These are phyloP conservation scores for Diabrotica virgifera DNA, from an alignment of 1,140 invertebrate genomes.

Conservation along the genomic window DNA sequence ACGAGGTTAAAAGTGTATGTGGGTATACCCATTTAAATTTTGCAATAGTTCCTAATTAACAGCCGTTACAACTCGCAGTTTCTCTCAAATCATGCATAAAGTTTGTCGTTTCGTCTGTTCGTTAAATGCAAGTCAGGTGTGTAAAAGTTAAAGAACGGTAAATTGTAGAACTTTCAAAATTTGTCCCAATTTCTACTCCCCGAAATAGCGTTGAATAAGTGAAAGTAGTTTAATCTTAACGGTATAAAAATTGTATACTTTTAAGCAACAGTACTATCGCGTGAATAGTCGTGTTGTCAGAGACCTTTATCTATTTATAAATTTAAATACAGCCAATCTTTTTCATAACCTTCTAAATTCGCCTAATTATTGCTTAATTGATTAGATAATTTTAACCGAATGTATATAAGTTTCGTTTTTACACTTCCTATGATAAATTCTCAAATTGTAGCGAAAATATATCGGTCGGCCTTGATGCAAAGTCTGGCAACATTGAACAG, in stretches of 20 bases:
- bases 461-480: neutral
- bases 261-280: too few species aligned
- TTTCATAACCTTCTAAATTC: neutral
- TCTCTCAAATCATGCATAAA: neutral
- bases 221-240: too few species aligned
- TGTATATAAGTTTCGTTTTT: neutral
- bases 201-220: neutral
- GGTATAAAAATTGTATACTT: too few species aligned
- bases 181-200: neutral
- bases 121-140: neutral
- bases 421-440: neutral
- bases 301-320: constrained; percentile 1
- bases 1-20: constrained; percentile 6
- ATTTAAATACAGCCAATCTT: neutral
- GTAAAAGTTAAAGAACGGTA: neutral
- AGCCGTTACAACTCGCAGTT: neutral
- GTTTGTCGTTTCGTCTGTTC: too few species aligned
- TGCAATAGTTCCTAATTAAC: neutral
- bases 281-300: neutral
- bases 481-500: constrained; percentile 7
- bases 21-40: constrained; percentile 6
- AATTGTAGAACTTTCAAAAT: constrained; percentile 3
- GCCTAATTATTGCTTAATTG: neutral
- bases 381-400: neutral
- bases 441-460: neutral